phyloP scores from a whole-genome alignment of 2,797 vertebrate species.

The Enteromius treurensis region DNA sequence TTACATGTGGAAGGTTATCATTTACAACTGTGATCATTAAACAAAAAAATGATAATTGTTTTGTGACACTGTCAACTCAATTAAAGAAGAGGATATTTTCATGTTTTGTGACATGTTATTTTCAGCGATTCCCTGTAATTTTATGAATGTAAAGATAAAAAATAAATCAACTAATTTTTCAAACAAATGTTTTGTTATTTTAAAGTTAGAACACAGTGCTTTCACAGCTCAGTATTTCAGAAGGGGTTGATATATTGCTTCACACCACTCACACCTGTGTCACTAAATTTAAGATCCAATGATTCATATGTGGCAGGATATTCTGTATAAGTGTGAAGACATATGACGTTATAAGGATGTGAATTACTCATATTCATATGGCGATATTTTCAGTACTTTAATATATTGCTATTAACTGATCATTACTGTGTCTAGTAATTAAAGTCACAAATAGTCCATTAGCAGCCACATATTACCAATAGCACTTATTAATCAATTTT shows the following conservation, averaged over 20 bases:
- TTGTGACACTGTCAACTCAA: background rate
- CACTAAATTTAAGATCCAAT: background rate
- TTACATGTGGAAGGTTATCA: background rate
- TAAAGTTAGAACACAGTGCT: background rate
- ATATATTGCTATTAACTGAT: background rate
- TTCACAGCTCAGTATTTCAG: background rate
- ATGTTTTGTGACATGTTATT: constrained; percentile 4
- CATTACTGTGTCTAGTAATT: background rate
- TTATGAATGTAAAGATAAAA: constrained; percentile 29
- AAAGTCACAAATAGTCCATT: background rate
- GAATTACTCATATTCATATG: background rate
- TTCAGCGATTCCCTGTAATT: constrained; percentile 18
- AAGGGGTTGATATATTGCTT: background rate
- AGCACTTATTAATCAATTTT: background rate
- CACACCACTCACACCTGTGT: background rate
- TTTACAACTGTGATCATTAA: constrained; percentile 3
- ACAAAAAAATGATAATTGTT: background rate
- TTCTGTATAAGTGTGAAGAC: background rate
- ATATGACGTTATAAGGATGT: background rate
- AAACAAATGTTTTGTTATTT: background rate
- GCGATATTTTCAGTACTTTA: background rate
- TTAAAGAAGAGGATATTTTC: background rate
- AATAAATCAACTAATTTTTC: background rate
- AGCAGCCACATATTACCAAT: background rate
- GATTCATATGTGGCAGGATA: background rate